Evolutionary conservation across 2,888 invertebrate genomes (phyloP), one percentile per base, ranked within the genome.

Genomic region (Steinernema carpocapsae): DNA sequence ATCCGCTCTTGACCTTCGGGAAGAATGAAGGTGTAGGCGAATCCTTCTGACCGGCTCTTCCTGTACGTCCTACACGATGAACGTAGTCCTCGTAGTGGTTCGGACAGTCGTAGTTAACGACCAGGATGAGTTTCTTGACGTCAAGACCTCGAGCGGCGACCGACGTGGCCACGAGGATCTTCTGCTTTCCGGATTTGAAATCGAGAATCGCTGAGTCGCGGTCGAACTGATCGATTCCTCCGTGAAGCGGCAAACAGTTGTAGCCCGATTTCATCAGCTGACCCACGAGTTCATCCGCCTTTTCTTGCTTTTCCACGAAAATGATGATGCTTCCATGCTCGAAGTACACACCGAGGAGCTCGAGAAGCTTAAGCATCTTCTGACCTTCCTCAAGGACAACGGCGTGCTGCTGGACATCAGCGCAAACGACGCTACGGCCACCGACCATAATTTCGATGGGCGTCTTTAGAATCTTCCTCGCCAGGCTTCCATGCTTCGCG

Each of bases 1-100:
- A 95, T 94, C 73, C 93, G 91, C 19, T 94, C 94, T 88, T 99
- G 97, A 75, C 76, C 76, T 77, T 77, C 79, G 0, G 93, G 92
- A 0, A 96, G 94, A 7, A 99, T 91, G 88, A 99, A 99, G 0
- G 99, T 99, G 90, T 94, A 97, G 0, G 99, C 97, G 89, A 91
- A 94, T 99, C 99, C 88, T 95, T 95, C 88, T 96, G 96, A 0
- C 97, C 99, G 22, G 91, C 91, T 71, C 91, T 83, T n/a, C 91
- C 91, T 2, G 91, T 91, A 17, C 91, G 88, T 7, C 91, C 90
- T 77, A 76, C 97, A 87, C 97, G 92, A 88, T 99, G 99, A 24
- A 99, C 97, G 88, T 99, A 99, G 89, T 99, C 99, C 89, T 99
- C 99, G 87, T 99, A 99, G 89, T 99, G 99, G 89, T 99, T 99